phyloP scores from a whole-genome alignment of 53 echinoderm and acorn worm genomes.

The Mesocentrotus franciscanus region DNA sequence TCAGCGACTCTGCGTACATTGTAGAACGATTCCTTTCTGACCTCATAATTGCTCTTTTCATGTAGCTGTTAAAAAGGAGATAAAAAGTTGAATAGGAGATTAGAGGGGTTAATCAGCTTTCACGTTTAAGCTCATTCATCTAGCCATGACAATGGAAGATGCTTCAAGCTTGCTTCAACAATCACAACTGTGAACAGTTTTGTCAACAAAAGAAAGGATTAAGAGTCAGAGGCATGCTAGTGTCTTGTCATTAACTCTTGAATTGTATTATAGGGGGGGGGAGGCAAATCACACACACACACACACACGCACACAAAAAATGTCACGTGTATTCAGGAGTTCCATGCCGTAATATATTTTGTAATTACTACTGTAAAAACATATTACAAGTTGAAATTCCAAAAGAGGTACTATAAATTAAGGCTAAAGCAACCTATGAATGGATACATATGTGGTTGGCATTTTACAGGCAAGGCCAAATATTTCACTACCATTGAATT shows the following conservation, averaged over 20 bases:
- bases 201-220: constrained; percentile 29
- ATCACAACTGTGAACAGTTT: constrained; percentile 33
- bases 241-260: not conserved
- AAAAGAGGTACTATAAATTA: no score
- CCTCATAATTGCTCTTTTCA: constrained; percentile 4
- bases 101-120: not conserved
- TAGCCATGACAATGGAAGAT: not conserved
- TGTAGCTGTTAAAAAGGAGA: not conserved
- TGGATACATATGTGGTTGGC: no score
- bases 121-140: not conserved
- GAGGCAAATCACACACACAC: no score
- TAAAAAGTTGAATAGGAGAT: not conserved
- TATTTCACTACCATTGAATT: no score
- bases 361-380: not conserved
- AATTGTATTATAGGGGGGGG: not conserved
- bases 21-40: not conserved
- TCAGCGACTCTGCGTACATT: not conserved
- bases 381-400: no score
- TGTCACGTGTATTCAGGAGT: not conserved
- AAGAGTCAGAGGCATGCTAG: not conserved
- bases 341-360: not conserved
- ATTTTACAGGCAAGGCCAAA: no score
- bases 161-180: constrained; percentile 6
- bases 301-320: not conserved
- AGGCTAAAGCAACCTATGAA: no score